Evolutionary conservation across 2,113 vertebrate species (phyloP).

Genomic region (Carassius gibelio): DNA sequence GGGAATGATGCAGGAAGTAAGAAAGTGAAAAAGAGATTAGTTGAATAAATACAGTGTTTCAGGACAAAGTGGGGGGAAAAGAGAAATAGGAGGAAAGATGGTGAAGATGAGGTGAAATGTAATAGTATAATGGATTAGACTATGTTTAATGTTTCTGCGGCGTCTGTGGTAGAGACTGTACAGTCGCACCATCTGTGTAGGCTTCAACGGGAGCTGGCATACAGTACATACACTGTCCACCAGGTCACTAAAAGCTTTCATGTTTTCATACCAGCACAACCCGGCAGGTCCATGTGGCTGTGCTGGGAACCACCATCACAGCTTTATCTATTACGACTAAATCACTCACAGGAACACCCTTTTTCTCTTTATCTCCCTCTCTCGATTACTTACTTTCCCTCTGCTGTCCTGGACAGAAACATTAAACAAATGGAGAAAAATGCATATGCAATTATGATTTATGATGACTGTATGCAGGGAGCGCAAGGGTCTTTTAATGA

Average conservation of each 20-base stretch:
- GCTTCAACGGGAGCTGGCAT: not conserved
- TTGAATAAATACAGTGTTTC: not conserved
- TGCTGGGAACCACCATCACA: constrained; percentile 38
- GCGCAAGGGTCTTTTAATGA: constrained; percentile 75
- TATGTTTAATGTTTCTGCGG: not conserved
- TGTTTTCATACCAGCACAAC: constrained; percentile 51
- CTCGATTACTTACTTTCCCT: constrained; percentile 37
- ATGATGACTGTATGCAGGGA: constrained; percentile 77
- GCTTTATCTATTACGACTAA: constrained; percentile 25
- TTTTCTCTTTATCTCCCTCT: constrained; percentile 31
- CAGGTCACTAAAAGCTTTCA: constrained; percentile 51
- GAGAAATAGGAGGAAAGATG: not conserved
- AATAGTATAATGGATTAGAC: constrained; percentile 3
- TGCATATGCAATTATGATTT: constrained; percentile 82
- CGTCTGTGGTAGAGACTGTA: not conserved
- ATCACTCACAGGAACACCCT: constrained; percentile 8
- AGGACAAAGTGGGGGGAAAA: not conserved
- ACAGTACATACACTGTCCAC: constrained; percentile 46
- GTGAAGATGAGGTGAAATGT: not conserved
- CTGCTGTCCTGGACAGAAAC: constrained; percentile 65
- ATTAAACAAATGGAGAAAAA: constrained; percentile 71
- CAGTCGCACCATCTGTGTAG: constrained; percentile 7
- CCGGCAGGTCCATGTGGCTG: constrained; percentile 36
- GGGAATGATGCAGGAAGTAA: not conserved
- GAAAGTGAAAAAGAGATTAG: not conserved